Conservation (phyloP, 1,140 invertebrate species). For the Papilio xuthus region DNA sequence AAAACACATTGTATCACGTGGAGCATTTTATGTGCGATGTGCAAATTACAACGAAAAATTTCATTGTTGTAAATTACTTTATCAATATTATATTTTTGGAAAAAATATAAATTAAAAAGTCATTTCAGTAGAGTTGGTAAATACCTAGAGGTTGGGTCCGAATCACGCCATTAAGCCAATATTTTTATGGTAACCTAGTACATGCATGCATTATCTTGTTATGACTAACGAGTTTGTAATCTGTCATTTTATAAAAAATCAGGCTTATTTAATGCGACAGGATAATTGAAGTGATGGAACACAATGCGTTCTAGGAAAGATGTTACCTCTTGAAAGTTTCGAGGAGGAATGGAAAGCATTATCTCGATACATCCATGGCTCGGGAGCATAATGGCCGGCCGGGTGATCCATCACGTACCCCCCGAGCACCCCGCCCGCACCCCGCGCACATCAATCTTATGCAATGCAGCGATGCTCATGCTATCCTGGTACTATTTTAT, state of each 20-base stretch:
- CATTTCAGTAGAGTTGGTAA: too few species aligned
- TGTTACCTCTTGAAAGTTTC: conserved; percentile 14
- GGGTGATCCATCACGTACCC: conserved; percentile 48
- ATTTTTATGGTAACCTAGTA: too few species aligned
- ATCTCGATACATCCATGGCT: conserved; percentile 35
- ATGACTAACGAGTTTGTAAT: not conserved
- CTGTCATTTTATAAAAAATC: not conserved
- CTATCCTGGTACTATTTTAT: conserved; percentile 57
- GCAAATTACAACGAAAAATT: conserved; percentile 16
- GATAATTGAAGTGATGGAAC: conserved; percentile 14
- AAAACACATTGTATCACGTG: conserved; percentile 32
- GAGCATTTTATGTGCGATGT: not conserved
- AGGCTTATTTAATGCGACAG: not conserved
- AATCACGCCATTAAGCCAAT: too few species aligned
- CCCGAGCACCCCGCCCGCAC: conserved; percentile 41
- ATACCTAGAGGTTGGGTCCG: too few species aligned
- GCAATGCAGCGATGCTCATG: conserved; percentile 54
- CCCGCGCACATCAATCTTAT: conserved; percentile 65
- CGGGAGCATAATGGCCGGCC: conserved; percentile 46
- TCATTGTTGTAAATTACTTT: not conserved
- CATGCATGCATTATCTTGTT: not conserved
- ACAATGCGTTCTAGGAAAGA: conserved; percentile 31
- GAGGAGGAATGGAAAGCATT: conserved; percentile 29
- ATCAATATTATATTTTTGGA: too few species aligned
- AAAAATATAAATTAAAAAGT: too few species aligned